Base-by-base conservation (phyloP, 2,797 vertebrate species). In the Adelosebastes latens region DNA sequence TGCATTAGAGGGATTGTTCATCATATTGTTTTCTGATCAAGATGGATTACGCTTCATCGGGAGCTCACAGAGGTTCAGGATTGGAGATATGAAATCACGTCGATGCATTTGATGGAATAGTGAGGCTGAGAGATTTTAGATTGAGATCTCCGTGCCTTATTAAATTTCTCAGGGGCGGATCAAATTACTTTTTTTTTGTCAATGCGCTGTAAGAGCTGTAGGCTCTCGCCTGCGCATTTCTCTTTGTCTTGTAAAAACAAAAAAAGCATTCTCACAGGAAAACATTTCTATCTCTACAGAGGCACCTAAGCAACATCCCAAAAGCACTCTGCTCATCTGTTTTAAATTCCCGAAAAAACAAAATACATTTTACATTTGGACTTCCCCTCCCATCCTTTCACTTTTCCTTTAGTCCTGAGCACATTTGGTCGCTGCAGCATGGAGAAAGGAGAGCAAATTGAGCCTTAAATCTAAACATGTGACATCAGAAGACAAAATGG, bases 391-490 rank as follows among this genome's bases (percentile, higher is more conserved):
- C 39, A 36, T 75, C 72, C 75, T 83, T 84, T 86, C 77, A 72
- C 87, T 85, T 86, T 72, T 70, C 76, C 79, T 88, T 79, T 58
- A 22, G 82, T 88, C 84, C 75, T 82, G 72, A 83, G 70, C 83
- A 74, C 69, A 78, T 82, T 83, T 46, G 73, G 80, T 66, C 39
- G 32, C 77, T 82, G 74, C 70, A 77, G 85, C 77, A 9, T n/a
- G 66, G 62, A 81, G 76, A 84, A 63, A 75, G 60, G 70, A 81
- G 82, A 84, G 87, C 87, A 91, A 92, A 94, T 91, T 89, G 87
- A 90, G 91, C 91, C 87, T 88, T 82, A 88, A 90, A 91, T 90
- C 86, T 85, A 93, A 93, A 93, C 93, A 94, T 88, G 88, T 93
- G 92, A 93, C 89, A 89, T 92, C 85, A 93, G 86, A 85, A 79